Conservation (phyloP, 2,888 invertebrate genomes). For the Marronus borbonicus region DNA sequence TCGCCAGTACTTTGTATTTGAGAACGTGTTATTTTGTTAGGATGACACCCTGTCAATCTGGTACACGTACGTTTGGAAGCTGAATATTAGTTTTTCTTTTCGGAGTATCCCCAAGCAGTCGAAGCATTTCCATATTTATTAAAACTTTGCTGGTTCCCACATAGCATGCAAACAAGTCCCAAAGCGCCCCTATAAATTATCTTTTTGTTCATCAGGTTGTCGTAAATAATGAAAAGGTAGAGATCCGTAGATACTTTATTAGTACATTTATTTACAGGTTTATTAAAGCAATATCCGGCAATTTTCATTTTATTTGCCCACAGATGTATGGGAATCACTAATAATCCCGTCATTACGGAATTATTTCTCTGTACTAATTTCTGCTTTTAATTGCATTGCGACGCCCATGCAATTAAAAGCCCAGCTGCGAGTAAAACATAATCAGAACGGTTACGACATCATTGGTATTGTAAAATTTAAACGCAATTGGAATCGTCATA, state of each 20-base stretch:
- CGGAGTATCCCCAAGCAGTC: not conserved
- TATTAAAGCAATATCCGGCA: too few species aligned
- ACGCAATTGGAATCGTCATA: too few species aligned
- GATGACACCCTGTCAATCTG: not conserved
- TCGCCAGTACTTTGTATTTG: not conserved
- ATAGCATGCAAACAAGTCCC: too few species aligned
- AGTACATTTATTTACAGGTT: too few species aligned
- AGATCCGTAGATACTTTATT: too few species aligned
- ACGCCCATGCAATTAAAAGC: not conserved
- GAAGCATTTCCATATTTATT: constrained; percentile 13
- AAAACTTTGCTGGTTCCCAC: not conserved
- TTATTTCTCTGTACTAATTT: not conserved
- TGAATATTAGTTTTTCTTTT: not conserved
- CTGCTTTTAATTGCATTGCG: not conserved
- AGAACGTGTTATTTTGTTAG: not conserved
- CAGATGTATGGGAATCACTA: not conserved
- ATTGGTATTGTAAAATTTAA: too few species aligned
- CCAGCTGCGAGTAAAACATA: not conserved
- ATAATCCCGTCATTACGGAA: not conserved
- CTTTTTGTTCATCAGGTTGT: too few species aligned
- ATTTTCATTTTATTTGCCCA: too few species aligned
- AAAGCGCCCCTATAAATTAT: too few species aligned
- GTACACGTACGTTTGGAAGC: not conserved
- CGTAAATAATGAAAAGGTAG: too few species aligned
- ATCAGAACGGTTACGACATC: not conserved